Conservation (phyloP, 2,888 invertebrate species). For the Lasioglossum zephyrum region DNA sequence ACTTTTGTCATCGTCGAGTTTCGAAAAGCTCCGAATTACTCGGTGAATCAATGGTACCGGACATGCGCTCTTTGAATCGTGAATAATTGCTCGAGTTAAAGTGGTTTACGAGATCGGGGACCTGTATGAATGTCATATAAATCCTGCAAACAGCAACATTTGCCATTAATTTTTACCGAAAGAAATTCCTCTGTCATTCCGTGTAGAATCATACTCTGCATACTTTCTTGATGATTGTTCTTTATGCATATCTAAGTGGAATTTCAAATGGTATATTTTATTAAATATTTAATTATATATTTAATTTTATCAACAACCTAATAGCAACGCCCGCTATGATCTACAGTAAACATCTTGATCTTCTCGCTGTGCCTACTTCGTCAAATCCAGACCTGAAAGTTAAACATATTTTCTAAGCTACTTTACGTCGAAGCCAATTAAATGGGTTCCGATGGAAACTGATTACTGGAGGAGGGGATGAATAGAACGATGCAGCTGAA, state of each 20-base stretch:
- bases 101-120: not conserved
- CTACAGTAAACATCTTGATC: too few species aligned
- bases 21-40: slow-evolving; percentile 1
- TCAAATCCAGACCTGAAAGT: not conserved
- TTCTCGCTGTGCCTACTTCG: too few species aligned
- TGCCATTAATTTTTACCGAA: not conserved
- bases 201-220: not conserved
- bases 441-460: not conserved
- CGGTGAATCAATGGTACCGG: not conserved
- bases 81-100: slow-evolving; percentile 2
- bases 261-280: not conserved
- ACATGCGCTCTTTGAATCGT: not conserved
- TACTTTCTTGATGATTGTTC: not conserved
- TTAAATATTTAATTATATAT: too few species aligned
- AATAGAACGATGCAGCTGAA: not conserved
- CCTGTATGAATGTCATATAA: not conserved
- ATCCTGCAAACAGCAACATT: not conserved
- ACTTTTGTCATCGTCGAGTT: not conserved
- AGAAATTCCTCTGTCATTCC: not conserved
- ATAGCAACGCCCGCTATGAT: too few species aligned
- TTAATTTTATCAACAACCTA: too few species aligned
- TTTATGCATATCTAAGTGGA: not conserved
- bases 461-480: not conserved
- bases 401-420: not conserved
- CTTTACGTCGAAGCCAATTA: not conserved